Conservation (phyloP, 2,113 vertebrate genomes). For the Halcyon senegalensis region DNA sequence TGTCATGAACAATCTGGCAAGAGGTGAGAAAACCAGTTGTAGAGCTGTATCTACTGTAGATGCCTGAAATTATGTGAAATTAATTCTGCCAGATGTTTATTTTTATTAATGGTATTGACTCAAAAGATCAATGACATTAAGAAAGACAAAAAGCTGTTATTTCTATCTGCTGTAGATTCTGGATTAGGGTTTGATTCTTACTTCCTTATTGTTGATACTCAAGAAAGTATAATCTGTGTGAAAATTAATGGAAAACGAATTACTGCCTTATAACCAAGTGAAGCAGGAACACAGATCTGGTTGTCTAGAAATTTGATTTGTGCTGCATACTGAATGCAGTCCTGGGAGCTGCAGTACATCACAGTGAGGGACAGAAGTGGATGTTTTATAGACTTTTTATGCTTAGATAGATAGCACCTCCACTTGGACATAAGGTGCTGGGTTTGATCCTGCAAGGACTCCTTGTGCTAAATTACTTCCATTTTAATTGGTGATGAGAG, state of each 20-base stretch:
- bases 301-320: neutral
- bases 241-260: conserved; percentile 2
- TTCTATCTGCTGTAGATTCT: neutral
- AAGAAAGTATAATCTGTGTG: neutral
- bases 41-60: neutral
- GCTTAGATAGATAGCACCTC: neutral
- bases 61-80: neutral
- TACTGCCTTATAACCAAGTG: neutral
- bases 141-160: neutral
- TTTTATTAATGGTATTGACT: neutral
- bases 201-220: neutral
- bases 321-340: neutral
- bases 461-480: neutral
- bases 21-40: neutral
- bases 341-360: neutral
- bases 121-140: neutral
- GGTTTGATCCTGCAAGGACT: neutral
- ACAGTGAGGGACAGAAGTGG: neutral
- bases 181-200: neutral
- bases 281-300: neutral
- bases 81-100: neutral
- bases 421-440: neutral
- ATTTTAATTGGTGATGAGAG: neutral
- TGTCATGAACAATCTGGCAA: neutral
- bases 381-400: neutral